phyloP scores from a whole-genome alignment of 2,888 invertebrate species.

The Anthrax anthrax region DNA sequence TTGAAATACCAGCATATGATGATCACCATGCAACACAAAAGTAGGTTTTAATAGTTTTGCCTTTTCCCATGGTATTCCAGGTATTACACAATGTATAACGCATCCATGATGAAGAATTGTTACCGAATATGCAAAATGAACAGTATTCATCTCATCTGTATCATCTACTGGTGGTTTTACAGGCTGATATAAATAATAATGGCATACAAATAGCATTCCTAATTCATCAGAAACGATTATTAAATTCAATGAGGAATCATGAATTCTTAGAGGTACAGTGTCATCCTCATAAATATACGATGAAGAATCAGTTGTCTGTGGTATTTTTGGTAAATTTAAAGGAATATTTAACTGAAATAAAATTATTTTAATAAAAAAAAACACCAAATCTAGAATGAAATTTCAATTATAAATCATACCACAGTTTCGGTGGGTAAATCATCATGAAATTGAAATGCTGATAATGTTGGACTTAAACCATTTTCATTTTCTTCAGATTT shows the following conservation, averaged over 20 bases:
- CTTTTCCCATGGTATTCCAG: constrained; percentile 63
- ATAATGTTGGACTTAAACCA: constrained; percentile 57
- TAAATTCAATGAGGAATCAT: constrained; percentile 68
- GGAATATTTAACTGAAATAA: constrained; percentile 63
- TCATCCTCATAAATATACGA: constrained; percentile 66
- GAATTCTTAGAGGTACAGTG: constrained; percentile 61
- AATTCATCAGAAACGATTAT: constrained; percentile 59
- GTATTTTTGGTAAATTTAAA: constrained; percentile 58
- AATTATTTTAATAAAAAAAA: background rate
- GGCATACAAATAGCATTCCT: constrained; percentile 64
- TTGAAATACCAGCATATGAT: constrained; percentile 67
- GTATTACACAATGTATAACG: constrained; percentile 68
- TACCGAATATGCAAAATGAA: constrained; percentile 74
- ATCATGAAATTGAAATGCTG: constrained; percentile 75
- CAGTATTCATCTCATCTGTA: constrained; percentile 33
- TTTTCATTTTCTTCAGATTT: constrained; percentile 47
- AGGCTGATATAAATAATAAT: constrained; percentile 71
- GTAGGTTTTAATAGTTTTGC: constrained; percentile 64
- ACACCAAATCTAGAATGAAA: background rate
- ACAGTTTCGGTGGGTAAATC: constrained; percentile 78
- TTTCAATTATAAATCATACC: constrained; percentile 39
- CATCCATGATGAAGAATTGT: constrained; percentile 71
- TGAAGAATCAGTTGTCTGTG: constrained; percentile 36
- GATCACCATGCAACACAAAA: constrained; percentile 58
- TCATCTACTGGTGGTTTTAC: constrained; percentile 35